A percentile compares a stretch with the other conserved stretches of the same genome.
phyloP scores from a whole-genome alignment of 2,888 invertebrate genomes.

The Keiferia lycopersicella region DNA sequence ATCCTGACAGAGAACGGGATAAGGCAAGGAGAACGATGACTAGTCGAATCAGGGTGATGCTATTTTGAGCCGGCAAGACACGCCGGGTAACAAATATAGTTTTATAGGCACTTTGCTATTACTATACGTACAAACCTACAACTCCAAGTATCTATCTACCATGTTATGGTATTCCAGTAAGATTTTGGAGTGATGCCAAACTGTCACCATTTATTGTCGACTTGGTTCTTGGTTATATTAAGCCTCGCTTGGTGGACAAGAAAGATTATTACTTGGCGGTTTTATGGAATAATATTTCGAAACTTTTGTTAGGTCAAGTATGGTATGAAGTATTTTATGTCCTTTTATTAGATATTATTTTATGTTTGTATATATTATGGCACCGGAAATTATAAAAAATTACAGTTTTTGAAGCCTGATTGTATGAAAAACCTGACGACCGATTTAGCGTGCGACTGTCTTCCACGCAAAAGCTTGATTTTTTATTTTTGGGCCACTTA shows the following conservation, averaged over 20 bases:
- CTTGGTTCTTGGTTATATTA: slow-evolving; percentile 14
- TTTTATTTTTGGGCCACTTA: no score
- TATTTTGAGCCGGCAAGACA: neutral
- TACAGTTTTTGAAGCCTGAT: no score
- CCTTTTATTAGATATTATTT: neutral
- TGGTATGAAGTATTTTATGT: neutral
- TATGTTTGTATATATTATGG: no score
- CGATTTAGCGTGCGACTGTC: no score
- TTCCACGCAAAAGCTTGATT: no score
- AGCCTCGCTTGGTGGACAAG: slow-evolving; percentile 13
- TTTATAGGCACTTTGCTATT: no score
- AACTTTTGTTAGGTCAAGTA: neutral
- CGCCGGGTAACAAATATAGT: neutral
- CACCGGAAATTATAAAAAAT: no score
- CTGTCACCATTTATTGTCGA: slow-evolving; percentile 31
- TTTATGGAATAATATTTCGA: neutral
- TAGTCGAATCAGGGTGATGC: no score
- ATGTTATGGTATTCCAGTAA: neutral
- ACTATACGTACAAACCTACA: neutral
- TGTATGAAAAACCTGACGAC: no score
- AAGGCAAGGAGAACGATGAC: no score
- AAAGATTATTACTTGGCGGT: slow-evolving; percentile 21
- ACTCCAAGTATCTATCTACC: neutral
- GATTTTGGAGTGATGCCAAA: slow-evolving; percentile 32
- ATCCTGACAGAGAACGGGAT: no score